Conservation (phyloP, 1,140 invertebrate genomes). For the Megathymus violae region DNA sequence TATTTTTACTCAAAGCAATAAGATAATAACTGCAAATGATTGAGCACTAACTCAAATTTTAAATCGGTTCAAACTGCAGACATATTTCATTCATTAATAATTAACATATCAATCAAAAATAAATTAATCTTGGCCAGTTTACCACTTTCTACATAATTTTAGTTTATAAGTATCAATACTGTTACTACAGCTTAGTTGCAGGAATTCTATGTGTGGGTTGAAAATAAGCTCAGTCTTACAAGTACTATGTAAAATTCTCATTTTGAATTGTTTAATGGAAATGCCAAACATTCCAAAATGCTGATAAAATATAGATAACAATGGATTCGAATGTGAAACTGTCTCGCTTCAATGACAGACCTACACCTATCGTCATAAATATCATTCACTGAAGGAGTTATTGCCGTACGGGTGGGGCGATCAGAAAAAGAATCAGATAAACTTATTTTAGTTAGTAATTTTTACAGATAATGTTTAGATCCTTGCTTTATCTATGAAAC, state of each 20-base stretch:
- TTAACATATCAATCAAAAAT: no score
- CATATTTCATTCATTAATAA: no score
- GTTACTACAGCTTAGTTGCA: neutral
- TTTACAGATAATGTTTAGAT: conserved; percentile 23
- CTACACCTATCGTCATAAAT: conserved; percentile 50
- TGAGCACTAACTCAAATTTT: no score
- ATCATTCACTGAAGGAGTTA: conserved; percentile 59
- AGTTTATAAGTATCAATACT: neutral
- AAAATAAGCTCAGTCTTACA: neutral
- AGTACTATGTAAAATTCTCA: no score
- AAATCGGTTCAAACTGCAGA: no score
- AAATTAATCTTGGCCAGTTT: no score
- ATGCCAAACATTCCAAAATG: conserved; percentile 14
- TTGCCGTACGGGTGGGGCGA: conserved; percentile 71
- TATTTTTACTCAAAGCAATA: no score
- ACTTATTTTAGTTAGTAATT: conserved; percentile 33
- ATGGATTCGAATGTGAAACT: conserved; percentile 41
- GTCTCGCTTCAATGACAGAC: conserved; percentile 67
- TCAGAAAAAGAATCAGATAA: conserved; percentile 51
- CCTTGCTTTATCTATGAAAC: conserved; percentile 9
- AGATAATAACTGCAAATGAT: no score
- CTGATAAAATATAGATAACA: conserved; percentile 27
- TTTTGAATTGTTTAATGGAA: conserved; percentile 2
- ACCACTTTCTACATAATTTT: neutral
- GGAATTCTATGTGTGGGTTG: neutral